Evolutionary conservation across 64 coral and sea anemone genomes (phyloP), one percentile per base, ranked within the genome.

Genomic region (Trachythela sp.): DNA sequence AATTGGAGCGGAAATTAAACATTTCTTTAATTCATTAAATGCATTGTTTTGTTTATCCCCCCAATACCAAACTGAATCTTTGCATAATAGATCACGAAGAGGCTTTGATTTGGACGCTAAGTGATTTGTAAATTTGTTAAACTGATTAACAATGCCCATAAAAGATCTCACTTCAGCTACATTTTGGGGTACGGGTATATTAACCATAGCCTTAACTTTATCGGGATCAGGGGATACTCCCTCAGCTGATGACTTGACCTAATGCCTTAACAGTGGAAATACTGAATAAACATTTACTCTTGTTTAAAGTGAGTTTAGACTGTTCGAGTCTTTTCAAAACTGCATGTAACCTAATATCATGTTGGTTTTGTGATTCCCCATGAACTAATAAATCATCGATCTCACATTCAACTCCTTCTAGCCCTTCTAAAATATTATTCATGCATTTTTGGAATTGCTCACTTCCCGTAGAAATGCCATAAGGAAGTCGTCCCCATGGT

Each of bases 351-450:
- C 54, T 59, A 59, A 13, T 9, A 13, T 59, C 54, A 59, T 59
- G 54, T 22, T 59, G 15, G 2, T 17, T 13, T 59, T 59, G 54
- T 2, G 54, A 22, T 52, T 86, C 40, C 4, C 58, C 85, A 87
- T 80, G 84, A 24, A 92, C 50, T 20, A 54, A 39, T 11, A 87
- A 45, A 48, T 83, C 84, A 49, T 91, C 56, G 20, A 86, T 86
- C 30, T 83, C 43, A 58, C 84, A 91, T 48, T 86, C 90, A 32
- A 86, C 84, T 7, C 90, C 90, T 17, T 86, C 59, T 4, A 72
- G 22, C 31, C 54, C 90, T 34, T 86, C 36, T 9, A 86, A 84
- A 40, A 91, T 91, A 10, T 51, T n/a, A n/a, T n/a, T n/a, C n/a
- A n/a, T n/a, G n/a, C n/a, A n/a, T n/a, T n/a, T n/a, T n/a, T n/a